Conservation (phyloP, 2,797 vertebrate genomes). For the Aeoliscus strigatus region DNA sequence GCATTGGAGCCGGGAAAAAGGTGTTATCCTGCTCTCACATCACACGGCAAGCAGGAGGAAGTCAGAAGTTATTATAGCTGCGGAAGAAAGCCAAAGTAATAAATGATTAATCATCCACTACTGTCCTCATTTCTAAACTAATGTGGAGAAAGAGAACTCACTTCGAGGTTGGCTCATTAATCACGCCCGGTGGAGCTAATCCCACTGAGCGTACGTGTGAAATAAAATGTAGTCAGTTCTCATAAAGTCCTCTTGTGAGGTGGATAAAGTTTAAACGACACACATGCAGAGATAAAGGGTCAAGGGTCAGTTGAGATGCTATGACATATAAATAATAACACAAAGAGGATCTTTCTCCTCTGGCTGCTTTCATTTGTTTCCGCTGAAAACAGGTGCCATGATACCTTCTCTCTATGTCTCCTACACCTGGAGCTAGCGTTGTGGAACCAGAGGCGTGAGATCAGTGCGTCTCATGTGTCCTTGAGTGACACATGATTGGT, state of each 20-base stretch:
- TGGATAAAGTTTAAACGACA: too few species aligned
- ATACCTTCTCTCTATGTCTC: too few species aligned
- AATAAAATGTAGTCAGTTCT: slow-evolving; percentile 4
- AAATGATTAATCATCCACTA: slow-evolving; percentile 25
- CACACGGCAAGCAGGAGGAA: background rate
- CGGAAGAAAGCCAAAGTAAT: slow-evolving; percentile 16
- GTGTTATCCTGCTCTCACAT: slow-evolving; percentile 8
- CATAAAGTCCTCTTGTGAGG: too few species aligned
- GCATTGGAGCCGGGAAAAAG: background rate
- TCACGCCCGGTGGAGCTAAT: slow-evolving; percentile 14
- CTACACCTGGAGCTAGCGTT: too few species aligned
- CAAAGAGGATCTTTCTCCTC: too few species aligned
- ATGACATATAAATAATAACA: too few species aligned
- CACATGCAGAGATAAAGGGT: background rate
- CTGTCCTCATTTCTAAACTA: slow-evolving; percentile 26
- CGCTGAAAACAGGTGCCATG: too few species aligned
- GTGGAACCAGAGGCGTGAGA: too few species aligned
- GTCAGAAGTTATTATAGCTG: slow-evolving; percentile 11
- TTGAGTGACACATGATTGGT: too few species aligned
- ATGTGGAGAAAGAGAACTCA: slow-evolving; percentile 23
- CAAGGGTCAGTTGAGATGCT: slow-evolving; percentile 8
- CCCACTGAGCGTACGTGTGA: slow-evolving; percentile 3
- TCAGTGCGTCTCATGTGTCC: too few species aligned
- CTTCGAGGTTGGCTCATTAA: too few species aligned
- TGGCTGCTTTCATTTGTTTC: too few species aligned